A percentile compares a stretch with the other conserved stretches of the same genome.
These are phyloP conservation scores for Papilio machaon DNA, from an alignment of 1,140 invertebrate species.

Conservation along the genomic window DNA sequence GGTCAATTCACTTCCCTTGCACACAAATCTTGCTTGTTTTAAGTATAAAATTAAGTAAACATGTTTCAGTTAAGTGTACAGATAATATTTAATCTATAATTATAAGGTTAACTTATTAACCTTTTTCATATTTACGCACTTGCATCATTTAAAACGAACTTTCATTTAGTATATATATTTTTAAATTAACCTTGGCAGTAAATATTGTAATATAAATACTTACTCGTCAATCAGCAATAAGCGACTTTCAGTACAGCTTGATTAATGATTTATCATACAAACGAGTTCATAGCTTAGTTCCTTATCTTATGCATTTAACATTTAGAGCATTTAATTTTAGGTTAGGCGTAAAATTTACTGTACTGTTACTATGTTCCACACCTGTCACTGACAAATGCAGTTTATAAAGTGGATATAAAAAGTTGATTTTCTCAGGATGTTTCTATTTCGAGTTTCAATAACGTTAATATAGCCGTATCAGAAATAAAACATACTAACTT, in stretches of 20 bases:
- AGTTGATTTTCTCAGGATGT: not conserved
- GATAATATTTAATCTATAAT: too few species aligned
- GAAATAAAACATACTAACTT: not conserved
- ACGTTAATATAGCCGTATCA: not conserved
- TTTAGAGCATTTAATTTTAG: not conserved
- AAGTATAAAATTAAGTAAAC: too few species aligned
- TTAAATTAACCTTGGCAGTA: not conserved
- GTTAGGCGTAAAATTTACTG: not conserved
- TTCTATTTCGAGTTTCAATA: not conserved
- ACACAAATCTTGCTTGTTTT: too few species aligned
- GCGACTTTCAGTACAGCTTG: not conserved
- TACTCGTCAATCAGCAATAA: not conserved
- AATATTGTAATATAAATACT: not conserved
- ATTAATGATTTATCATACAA: not conserved
- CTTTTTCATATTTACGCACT: not conserved
- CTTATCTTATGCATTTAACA: not conserved
- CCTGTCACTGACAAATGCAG: not conserved
- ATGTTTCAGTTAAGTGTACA: too few species aligned
- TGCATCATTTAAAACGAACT: too few species aligned
- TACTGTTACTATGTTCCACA: not conserved
- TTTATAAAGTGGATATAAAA: not conserved
- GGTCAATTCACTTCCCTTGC: too few species aligned
- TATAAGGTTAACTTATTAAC: too few species aligned
- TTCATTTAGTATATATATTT: too few species aligned
- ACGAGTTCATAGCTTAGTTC: constrained; percentile 6